Base-by-base conservation (phyloP, 2,888 invertebrate species). In the Rhorus exstirpatorius region DNA sequence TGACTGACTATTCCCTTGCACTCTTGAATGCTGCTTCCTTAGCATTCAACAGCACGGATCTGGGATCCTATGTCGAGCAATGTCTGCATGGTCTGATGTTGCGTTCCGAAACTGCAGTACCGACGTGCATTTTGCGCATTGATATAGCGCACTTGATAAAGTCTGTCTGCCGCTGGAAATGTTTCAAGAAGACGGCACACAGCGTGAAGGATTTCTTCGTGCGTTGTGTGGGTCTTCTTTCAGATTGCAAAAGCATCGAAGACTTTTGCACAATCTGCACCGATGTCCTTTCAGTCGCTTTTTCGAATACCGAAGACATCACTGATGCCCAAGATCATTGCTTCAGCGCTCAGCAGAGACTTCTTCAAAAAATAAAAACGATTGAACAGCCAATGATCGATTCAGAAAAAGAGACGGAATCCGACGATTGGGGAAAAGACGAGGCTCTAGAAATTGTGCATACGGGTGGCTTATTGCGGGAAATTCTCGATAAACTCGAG, bases 111-210 rank as follows among this genome's bases (percentile, higher is more conserved):
- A n/a, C n/a, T n/a, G n/a, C n/a, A n/a, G n/a, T n/a, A n/a, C n/a
- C n/a, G n/a, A n/a, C n/a, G n/a, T 58, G 75, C 41, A 21, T 14
- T n/a, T 12, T 70, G 14, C 12, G 81, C 10, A 70, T 81, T 24
- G 71, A 81, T 12, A 81, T 81, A 14, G 76, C 81, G n/a, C 71
- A 81, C 31, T 65, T 1, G 71, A 77, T 17, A 77, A 81, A 21
- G 46, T 71, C 6, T n/a, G 65, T 70, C n/a, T 19, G 44, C 19
- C 46, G 51, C 24, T 76, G 76, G 81, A 76, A 65, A 24, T 81
- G 81, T 41, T 81, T 76, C 21, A 26, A 41, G 8, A 46, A 49
- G 10, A 46, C 8, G 1, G 38, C 71, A 38, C 17, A 38, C 1
- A 35, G 55, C 2, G 53, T 46, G 2, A 71, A 77, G 31, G 77